phyloP scores from a whole-genome alignment of 2,888 invertebrate genomes.

The Trypoxylon attenuatum region DNA sequence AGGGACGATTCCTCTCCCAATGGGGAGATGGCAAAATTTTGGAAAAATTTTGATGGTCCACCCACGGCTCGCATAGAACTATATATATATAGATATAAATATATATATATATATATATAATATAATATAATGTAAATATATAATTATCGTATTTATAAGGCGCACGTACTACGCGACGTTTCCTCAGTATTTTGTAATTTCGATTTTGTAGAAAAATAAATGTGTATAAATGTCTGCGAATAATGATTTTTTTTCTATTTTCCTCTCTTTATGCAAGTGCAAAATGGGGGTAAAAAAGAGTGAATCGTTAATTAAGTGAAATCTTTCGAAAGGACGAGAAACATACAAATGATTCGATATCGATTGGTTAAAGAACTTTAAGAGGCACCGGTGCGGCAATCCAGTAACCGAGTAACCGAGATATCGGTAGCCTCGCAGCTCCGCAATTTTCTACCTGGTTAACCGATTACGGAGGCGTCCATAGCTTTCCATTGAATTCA shows the following conservation, averaged over 20 bases:
- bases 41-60: constrained; percentile 45
- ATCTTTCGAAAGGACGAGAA: background rate
- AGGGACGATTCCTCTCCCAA: background rate
- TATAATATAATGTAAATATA: constrained; percentile 55
- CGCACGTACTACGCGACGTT: constrained; percentile 28
- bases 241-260: too few species aligned
- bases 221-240: constrained; percentile 8
- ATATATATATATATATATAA: constrained; percentile 47
- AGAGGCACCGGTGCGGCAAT: constrained; percentile 16
- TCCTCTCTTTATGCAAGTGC: too few species aligned
- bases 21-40: constrained; percentile 45
- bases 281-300: background rate
- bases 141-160: constrained; percentile 51
- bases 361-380: constrained; percentile 6
- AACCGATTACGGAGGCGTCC: constrained; percentile 53
- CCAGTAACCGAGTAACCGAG: constrained; percentile 26
- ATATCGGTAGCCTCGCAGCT: constrained; percentile 19
- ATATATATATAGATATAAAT: constrained; percentile 40
- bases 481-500: constrained; percentile 52
- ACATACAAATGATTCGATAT: constrained; percentile 6
- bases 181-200: constrained; percentile 47
- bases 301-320: background rate
- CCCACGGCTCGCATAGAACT: constrained; percentile 6
- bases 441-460: constrained; percentile 64
- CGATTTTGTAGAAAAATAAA: constrained; percentile 57